Evolutionary conservation across 2,888 invertebrate species (phyloP).

Genomic region (Brachyptera risi): DNA sequence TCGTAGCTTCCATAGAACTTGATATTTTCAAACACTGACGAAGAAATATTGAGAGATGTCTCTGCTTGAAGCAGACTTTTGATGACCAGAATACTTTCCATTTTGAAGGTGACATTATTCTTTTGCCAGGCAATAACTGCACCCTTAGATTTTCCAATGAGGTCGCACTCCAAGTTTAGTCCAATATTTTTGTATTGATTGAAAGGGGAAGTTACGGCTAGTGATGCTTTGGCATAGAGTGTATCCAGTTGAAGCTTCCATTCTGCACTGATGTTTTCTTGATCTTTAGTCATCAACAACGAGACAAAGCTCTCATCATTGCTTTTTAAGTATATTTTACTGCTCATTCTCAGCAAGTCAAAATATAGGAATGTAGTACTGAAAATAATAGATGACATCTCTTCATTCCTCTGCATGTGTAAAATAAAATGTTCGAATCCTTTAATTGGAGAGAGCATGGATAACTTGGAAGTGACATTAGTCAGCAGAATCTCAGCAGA

Average conservation of each 20-base stretch:
- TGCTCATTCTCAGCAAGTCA: background rate
- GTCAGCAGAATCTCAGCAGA: background rate
- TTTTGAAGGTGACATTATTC: background rate
- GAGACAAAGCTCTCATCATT: background rate
- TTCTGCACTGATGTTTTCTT: background rate
- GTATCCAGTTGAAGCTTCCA: slow-evolving; percentile 4
- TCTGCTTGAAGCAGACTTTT: background rate
- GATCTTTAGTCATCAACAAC: background rate
- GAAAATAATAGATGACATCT: background rate
- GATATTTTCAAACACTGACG: background rate
- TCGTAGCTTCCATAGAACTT: slow-evolving; percentile 10
- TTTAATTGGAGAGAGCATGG: background rate
- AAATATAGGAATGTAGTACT: slow-evolving; percentile 12
- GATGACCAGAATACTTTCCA: background rate
- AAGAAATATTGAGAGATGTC: background rate
- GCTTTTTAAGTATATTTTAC: background rate
- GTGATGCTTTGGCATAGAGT: slow-evolving; percentile 1
- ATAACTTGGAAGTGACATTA: background rate
- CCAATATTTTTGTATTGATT: background rate
- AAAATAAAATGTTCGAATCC: slow-evolving; percentile 5
- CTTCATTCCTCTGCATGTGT: background rate
- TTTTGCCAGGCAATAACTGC: background rate
- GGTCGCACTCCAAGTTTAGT: background rate
- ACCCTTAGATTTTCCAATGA: background rate
- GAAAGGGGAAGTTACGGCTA: background rate